Conservation (phyloP, 1,140 invertebrate genomes). For the Diorhabda carinulata region DNA sequence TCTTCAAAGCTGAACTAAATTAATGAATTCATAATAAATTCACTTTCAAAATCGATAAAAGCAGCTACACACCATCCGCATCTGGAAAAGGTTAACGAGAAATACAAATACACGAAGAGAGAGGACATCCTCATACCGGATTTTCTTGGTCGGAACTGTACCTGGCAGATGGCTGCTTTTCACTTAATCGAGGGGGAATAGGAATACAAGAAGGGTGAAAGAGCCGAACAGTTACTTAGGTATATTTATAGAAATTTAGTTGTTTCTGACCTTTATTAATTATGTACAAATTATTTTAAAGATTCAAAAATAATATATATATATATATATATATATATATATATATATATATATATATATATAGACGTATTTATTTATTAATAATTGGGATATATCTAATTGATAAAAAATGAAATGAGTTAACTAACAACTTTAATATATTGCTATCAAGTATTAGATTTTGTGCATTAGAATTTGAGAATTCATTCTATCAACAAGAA, state of each 20-base stretch:
- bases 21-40: not conserved
- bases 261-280: no score
- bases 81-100: not conserved
- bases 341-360: no score
- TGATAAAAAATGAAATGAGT: no score
- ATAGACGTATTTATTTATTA: no score
- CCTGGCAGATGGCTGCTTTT: conserved; percentile 19
- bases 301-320: no score
- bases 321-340: no score
- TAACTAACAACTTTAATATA: no score
- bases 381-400: no score
- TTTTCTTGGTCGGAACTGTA: conserved; percentile 20
- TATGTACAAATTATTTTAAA: no score
- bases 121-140: not conserved
- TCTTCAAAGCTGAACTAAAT: not conserved
- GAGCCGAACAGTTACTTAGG: not conserved
- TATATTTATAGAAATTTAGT: not conserved
- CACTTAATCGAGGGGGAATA: conserved; percentile 16
- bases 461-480: no score
- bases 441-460: no score
- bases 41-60: not conserved
- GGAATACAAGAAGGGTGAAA: conserved; percentile 16
- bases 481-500: no score
- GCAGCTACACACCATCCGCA: not conserved
- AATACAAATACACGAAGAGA: not conserved